Evolutionary conservation across 1,140 invertebrate genomes (phyloP).

Genomic region (Leptoteleia sp.): DNA sequence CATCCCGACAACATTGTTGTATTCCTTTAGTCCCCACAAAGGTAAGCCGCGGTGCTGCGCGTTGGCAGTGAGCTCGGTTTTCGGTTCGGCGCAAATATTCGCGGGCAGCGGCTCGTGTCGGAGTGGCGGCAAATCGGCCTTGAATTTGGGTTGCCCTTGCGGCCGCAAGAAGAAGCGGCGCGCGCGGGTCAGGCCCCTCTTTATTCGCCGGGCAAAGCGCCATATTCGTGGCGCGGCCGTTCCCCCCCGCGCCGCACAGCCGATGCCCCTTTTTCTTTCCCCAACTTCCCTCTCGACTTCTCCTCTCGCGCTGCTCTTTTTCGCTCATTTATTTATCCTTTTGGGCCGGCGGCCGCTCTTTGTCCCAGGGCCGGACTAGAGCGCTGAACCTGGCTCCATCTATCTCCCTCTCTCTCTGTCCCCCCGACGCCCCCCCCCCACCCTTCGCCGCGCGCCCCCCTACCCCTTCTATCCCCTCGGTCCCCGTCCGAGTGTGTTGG

Average conservation of each 20-base stretch:
- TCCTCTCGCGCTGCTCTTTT: constrained; percentile 58
- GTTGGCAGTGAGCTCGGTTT: not conserved
- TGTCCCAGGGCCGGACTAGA: constrained; percentile 74
- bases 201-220: constrained; percentile 66
- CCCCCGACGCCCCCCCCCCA: not conserved
- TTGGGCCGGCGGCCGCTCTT: constrained; percentile 76
- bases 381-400: constrained; percentile 52
- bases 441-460: too few relatives aligned
- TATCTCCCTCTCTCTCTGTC: constrained; percentile 14
- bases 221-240: constrained; percentile 60
- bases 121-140: constrained; percentile 65
- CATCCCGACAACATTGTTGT: too few relatives aligned
- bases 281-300: constrained; percentile 46
- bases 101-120: constrained; percentile 52
- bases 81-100: constrained; percentile 20
- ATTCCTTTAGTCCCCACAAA: too few relatives aligned
- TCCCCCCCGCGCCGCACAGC: constrained; percentile 41
- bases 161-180: constrained; percentile 60
- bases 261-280: constrained; percentile 53
- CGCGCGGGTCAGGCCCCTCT: constrained; percentile 71
- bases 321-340: constrained; percentile 77
- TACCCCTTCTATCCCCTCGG: constrained; percentile 1
- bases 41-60: too few relatives aligned
- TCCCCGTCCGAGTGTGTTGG: not conserved
- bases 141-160: constrained; percentile 70